These are phyloP conservation scores for Kryphioiulus occultus DNA, from an alignment of 2,888 invertebrate genomes.

Conservation along the genomic window DNA sequence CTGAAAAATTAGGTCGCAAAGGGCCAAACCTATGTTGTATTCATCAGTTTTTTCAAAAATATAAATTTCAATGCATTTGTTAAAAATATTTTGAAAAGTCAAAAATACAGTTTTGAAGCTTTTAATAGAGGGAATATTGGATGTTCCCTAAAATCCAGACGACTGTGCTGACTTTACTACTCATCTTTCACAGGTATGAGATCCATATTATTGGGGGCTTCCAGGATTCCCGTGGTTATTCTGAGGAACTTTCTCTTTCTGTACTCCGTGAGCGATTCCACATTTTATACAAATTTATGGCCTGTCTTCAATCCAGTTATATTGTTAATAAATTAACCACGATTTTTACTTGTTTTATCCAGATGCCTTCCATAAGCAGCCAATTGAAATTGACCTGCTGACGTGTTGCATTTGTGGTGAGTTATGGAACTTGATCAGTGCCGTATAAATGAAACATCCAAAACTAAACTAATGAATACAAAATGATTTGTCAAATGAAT, in stretches of 20 bases:
- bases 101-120: too few relatives aligned
- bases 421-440: slow-evolving; percentile 39
- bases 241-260: slow-evolving; percentile 87
- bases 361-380: slow-evolving; percentile 90
- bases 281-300: neutral
- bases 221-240: slow-evolving; percentile 83
- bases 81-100: too few relatives aligned
- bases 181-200: slow-evolving; percentile 71
- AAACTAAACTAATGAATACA: too few relatives aligned
- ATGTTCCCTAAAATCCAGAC: too few relatives aligned
- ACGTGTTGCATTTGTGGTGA: slow-evolving; percentile 81
- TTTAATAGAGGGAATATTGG: too few relatives aligned
- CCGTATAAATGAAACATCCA: too few relatives aligned
- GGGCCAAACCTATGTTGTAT: too few relatives aligned
- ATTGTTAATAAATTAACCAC: neutral
- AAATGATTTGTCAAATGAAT: too few relatives aligned
- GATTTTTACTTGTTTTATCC: slow-evolving; percentile 58
- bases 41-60: too few relatives aligned
- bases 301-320: neutral
- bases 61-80: too few relatives aligned
- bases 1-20: too few relatives aligned
- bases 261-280: slow-evolving; percentile 80
- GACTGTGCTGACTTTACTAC: too few relatives aligned
- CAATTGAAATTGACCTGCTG: slow-evolving; percentile 86
- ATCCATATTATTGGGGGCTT: slow-evolving; percentile 91